Percentiles rank a stretch among this genome's conserved stretches.
These are phyloP conservation scores for Dascillus cervinus DNA, from an alignment of 2,888 invertebrate genomes.

Conservation along the genomic window DNA sequence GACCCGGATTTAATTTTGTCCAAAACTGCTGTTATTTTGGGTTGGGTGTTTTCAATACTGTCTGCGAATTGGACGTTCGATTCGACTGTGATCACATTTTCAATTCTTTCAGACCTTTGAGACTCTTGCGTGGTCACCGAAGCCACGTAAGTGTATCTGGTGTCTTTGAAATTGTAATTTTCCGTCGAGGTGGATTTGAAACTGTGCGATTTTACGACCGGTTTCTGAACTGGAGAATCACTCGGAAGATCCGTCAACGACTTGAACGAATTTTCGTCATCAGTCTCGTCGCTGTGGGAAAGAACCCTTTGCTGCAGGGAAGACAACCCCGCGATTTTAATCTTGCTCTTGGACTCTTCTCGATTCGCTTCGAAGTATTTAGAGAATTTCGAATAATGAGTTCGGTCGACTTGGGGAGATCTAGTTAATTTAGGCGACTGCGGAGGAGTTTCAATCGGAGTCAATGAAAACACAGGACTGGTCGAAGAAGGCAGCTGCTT, in stretches of 20 bases:
- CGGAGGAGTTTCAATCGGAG: constrained; percentile 16
- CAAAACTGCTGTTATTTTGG: constrained; percentile 3
- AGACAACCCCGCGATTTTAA: constrained; percentile 47
- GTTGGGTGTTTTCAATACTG: constrained; percentile 51
- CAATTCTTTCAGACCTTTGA: constrained; percentile 2
- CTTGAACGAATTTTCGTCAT: constrained; percentile 30
- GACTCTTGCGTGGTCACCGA: constrained; percentile 5
- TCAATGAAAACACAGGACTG: constrained; percentile 17
- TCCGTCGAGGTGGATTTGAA: constrained; percentile 47
- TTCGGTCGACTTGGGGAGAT: constrained; percentile 5
- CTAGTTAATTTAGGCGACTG: constrained; percentile 17
- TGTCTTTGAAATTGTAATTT: constrained; percentile 36
- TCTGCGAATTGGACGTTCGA: constrained; percentile 37
- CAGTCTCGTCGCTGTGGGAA: constrained; percentile 36
- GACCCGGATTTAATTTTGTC: constrained; percentile 10
- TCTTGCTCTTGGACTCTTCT: constrained; percentile 30
- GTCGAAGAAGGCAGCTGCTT: constrained; percentile 22
- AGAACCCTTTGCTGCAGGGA: constrained; percentile 49
- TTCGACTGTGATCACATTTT: background rate
- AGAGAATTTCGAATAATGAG: background rate
- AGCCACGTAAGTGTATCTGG: background rate
- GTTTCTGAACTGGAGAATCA: constrained; percentile 43
- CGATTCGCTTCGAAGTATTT: background rate
- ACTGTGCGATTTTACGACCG: constrained; percentile 65
- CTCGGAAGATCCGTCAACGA: constrained; percentile 34